A percentile compares a stretch with the other conserved stretches of the same genome.
Conservation (phyloP, 1,140 invertebrate genomes). For the Heliothis subflexa region DNA sequence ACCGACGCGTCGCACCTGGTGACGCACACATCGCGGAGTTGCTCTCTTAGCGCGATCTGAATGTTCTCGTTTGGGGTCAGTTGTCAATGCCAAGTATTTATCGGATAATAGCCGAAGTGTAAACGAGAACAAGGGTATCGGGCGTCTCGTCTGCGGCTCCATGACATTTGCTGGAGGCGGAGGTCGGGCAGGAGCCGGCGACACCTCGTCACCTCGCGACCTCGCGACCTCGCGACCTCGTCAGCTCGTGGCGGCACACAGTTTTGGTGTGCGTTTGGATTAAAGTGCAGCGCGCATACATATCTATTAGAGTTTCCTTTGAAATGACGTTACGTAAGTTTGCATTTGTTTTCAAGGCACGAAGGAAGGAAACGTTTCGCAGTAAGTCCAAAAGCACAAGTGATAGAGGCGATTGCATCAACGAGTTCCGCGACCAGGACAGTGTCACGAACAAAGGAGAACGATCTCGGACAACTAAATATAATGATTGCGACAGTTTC, state of each 20-base stretch:
- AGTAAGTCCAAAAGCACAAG: background rate
- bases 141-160: background rate
- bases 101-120: conserved; percentile 23
- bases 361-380: too few relatives aligned
- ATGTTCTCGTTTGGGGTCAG: conserved; percentile 19
- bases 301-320: background rate
- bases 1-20: too few relatives aligned
- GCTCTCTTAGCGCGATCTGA: background rate
- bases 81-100: conserved; percentile 35
- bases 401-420: background rate
- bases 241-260: too few relatives aligned
- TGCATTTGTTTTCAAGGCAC: too few relatives aligned
- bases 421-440: background rate
- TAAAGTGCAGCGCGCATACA: background rate
- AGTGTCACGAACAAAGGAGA: background rate
- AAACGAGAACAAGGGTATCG: conserved; percentile 39
- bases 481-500: background rate
- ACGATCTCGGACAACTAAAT: background rate
- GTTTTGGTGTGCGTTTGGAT: too few relatives aligned
- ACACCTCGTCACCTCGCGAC: too few relatives aligned
- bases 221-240: too few relatives aligned
- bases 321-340: background rate
- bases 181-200: background rate
- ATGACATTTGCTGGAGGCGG: too few relatives aligned
- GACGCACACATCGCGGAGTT: too few relatives aligned